Base-by-base conservation (phyloP, 2,113 vertebrate genomes). In the Scomber japonicus region DNA sequence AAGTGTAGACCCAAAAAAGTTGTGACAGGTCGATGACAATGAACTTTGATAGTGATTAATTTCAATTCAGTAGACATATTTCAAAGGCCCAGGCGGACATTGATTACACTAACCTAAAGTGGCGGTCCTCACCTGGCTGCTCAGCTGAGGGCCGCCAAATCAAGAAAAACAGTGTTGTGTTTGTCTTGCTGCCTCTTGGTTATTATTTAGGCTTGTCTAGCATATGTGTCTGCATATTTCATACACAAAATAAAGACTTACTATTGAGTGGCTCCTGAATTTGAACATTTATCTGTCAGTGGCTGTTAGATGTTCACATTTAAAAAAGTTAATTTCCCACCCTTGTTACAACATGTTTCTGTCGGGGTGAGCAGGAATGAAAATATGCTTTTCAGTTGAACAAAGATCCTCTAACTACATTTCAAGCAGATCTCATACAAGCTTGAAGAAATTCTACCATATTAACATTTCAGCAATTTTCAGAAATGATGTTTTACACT, bases 41-140 rank as follows among this genome's bases (percentile, higher is more conserved):
- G 31, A 75, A 59, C 55, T 66, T 63, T 78, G 57, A 80, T 70
- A 79, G 61, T 78, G 12, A 80, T 78, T 75, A 3, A 64, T 77
- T 88, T 85, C 24, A 59, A 27, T 44, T 70, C 24, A 7, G n/a
- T 60, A 75, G 74, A 61, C 35, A 40, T 50, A 57, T 82, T 86
- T 78, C 27, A 63, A 61, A 83, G 11, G 11, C 59, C 51, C 56
- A 35, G 67, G 44, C 66, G 45, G n/a, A 62, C 57, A 66, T 78
- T 30, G 30, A 55, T 81, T 62, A 54, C 11, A 27, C 8, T 10
- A 24, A 12, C 11, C 35, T 62, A 15, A 71, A 65, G 64, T 27
- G 53, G 24, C 3, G 3, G 40, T 17, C 44, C 55, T 67, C 60
- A 55, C 15, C 64, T 84, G 50, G 50, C 50, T 80, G 75, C 63